Evolutionary conservation across 1,140 invertebrate species (phyloP), one percentile per base, ranked within the genome.

Genomic region (Trichomalopsis sarcophagae): DNA sequence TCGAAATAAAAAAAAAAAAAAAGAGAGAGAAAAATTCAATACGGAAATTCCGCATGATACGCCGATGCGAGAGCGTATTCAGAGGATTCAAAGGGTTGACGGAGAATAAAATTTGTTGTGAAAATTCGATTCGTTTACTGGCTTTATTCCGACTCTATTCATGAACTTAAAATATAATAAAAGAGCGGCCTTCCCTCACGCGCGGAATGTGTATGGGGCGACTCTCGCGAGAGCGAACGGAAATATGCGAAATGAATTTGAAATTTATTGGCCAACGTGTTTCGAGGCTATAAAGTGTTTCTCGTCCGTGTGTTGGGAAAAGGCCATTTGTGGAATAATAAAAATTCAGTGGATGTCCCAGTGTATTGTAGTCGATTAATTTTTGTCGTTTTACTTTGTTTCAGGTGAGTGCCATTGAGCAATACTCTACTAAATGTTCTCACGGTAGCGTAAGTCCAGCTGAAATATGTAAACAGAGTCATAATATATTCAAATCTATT

Each of bases 1-100:
- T n/a, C 55, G 55, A 62, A 62, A 62, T 62, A 62, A 62, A 62
- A 62, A 44, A 62, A 62, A 62, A 62, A 44, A 40, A 62, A 62
- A 62, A 36, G 5, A 5, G 27, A 27, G 27, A 27, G 27, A 27
- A 27, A 27, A 27, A 62, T 62, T 62, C 55, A 62, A 62, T 62
- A 62, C 55, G 55, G 21, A 62, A 62, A 62, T 62, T 21, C 17
- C 17, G 17, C n/a, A 62, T 62, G 17, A 21, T 21, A 62, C 6
- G 21, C 55, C 55, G 17, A 62, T 62, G 55, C 55, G 17, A 62
- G 17, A 62, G 17, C 0, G 55, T n/a, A 62, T 62, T 62, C 55
- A 62, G 21, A 62, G 14, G 21, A 62, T 62, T 62, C 55, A 62
- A 62, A 62, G 55, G 6, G 17, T 62, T 62, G 55, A 62, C 17